Base-by-base conservation (phyloP, 2,113 vertebrate genomes). In the Trogon surrucura region DNA sequence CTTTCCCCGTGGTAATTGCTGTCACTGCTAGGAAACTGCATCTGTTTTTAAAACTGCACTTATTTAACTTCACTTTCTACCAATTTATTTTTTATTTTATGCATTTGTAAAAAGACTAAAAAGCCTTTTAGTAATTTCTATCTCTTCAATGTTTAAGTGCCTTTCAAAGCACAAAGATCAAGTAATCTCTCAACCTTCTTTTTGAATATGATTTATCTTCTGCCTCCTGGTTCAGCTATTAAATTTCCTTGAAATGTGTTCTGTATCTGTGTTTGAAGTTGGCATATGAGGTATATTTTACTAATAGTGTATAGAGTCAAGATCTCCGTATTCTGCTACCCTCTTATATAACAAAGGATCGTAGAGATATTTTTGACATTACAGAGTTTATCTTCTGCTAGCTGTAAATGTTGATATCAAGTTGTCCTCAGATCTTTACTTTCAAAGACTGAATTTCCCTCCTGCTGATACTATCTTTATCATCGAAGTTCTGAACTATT, bases 361-460 rank as follows among this genome's bases (percentile, higher is more conserved):
- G 71, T 8, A 72, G 66, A 79, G 92, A 56, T 69, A 32, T 38
- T 85, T 88, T 83, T 93, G 62, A 23, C 38, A 69, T 82, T 56
- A 54, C 4, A 64, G 22, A 89, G 6, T 47, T 88, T 53, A 45
- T 80, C 19, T 88, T 69, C 66, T 61, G 32, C 38, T 80, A 86
- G 47, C 60, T n/a, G 26, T 65, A 72, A 85, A 75, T 61, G n/a
- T 61, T 77, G 72, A 57, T 72, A 69, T 7, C 4, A 85, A 72
- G 7, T 77, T 86, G 82, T 67, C 27, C 41, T 92, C 67, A 64
- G 61, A 72, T 57, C 53, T 91, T 92, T 73, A 26, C 4, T 91
- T 91, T 84, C 58, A 96, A 94, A 92, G 54, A 44, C 29, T 71
- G 36, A 79, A 85, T 89, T 90, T 92, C 23, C 16, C 34, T 86